Evolutionary conservation across 2,888 invertebrate genomes (phyloP), one percentile per base, ranked within the genome.

Genomic region (Lochmaea crataegi): DNA sequence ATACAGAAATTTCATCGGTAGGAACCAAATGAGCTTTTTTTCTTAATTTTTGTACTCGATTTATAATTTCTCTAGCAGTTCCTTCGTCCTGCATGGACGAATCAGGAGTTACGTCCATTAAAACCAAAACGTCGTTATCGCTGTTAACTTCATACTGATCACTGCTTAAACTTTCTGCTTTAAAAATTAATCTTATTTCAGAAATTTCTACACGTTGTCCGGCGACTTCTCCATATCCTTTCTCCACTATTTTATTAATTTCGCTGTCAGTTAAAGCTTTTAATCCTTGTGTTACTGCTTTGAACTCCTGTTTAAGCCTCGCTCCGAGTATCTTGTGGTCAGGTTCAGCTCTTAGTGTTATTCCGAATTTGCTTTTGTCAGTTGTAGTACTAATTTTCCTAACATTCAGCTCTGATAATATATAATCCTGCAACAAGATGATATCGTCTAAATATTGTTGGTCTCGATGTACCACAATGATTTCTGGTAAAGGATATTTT

Each of bases 401-500:
- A 0, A 99, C 94, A 86, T 99, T 99, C 82, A 99, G 89, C 87
- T 99, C 99, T 85, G 96, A 95, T 12, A 95, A 86, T 71, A 99
- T 94, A 85, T 98, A 99, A 22, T 90, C 90, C 82, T 96, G 90
- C 60, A 99, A 88, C 2, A 93, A 92, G 72, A 91, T 87, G 0
- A 98, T 90, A 69, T 81, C 80, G 3, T 91, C 88, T 72, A 99
- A 89, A 80, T 94, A 94, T 53, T 91, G 88, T 16, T 89, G 86
- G 82, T 96, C 94, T 79, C 95, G 94, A 85, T 98, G 96, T 79
- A 99, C 95, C 7, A 99, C 93, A n/a, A 99, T 93, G 80, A 99
- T 92, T 88, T 98, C 98, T 18, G 96, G 96, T 75, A 99, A 88
- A 0, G 99, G 99, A 88, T 98, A 98, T 89, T 98, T 99, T 2